Base-by-base conservation (phyloP, 1,140 invertebrate species). In the Cydia pomonella region DNA sequence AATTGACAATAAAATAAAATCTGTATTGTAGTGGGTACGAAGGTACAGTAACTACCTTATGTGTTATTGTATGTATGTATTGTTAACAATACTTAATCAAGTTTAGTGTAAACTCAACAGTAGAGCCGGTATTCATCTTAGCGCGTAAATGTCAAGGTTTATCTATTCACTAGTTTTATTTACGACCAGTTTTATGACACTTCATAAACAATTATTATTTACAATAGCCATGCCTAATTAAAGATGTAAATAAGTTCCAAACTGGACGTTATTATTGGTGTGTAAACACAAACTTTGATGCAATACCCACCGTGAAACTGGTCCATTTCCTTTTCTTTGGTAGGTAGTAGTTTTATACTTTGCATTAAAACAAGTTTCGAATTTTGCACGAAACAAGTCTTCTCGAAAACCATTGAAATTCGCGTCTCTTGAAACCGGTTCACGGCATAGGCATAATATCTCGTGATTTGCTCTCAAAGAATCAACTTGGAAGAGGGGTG, bases 81-180 rank as follows among this genome's bases (percentile, higher is more conserved):
- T 44, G 41, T 50, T 18, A 50, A 50, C 47, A 50, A n/a, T n/a
- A n/a, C n/a, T n/a, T n/a, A 50, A 50, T 2, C 47, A 50, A 50
- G 41, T 44, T 2, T 44, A 44, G n/a, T 50, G n/a, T 50, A 50
- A 18, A 50, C 47, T n/a, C 16, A 50, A 50, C 47, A 50, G 47
- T 50, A 50, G 13, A 50, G 47, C 47, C 53, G 53, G 29, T 33
- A 38, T 10, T 18, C 7, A 29, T 21, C 63, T 33, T 38, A 18
- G 6, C 29, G 16, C 3, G 64, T 69, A 69, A 69, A 69, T 38
- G 64, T 69, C 64, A 69, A 69, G 64, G 64, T 69, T 21, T 69
- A 69, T 33, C 16, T 18, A 33, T 69, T 38, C 27, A 33, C 23
- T 13, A 69, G 16, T n/a, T 16, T 64, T 69, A 38, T 69, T 33